Evolutionary conservation across 2,888 invertebrate genomes (phyloP).

Genomic region (Artemia sinica): DNA sequence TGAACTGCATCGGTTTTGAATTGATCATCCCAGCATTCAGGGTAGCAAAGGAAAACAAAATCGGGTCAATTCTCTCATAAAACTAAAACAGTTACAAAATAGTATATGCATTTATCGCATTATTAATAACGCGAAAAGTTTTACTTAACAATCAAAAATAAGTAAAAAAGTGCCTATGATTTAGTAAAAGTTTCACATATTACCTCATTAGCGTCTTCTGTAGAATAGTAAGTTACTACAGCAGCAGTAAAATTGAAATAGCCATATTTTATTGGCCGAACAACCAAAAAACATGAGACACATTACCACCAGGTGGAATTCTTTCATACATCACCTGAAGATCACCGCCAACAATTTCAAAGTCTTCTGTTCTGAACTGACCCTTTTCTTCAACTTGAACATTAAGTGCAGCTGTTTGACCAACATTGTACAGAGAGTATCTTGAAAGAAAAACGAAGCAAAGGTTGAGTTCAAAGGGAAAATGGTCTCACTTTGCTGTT

Average conservation of each 20-base stretch:
- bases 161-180: too few species aligned
- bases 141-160: too few species aligned
- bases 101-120: too few species aligned
- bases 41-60: too few species aligned
- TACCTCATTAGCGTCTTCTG: conserved; percentile 60
- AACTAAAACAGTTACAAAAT: too few species aligned
- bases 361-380: conserved; percentile 75
- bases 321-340: conserved; percentile 46
- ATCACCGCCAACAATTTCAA: conserved; percentile 73
- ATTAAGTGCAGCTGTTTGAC: conserved; percentile 70
- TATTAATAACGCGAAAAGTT: too few species aligned
- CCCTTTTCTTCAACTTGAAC: conserved; percentile 75
- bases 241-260: conserved; percentile 95
- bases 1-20: too few species aligned
- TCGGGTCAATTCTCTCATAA: too few species aligned
- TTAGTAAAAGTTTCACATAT: too few species aligned
- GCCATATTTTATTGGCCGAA: conserved; percentile 72
- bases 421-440: conserved; percentile 84
- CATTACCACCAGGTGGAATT: conserved; percentile 80
- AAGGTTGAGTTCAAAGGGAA: background rate
- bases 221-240: conserved; percentile 66
- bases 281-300: conserved; percentile 78
- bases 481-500: too few species aligned
- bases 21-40: too few species aligned
- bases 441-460: conserved; percentile 20